These are phyloP conservation scores for Marisa cornuarietis DNA, from an alignment of 1,140 invertebrate genomes.

Conservation along the genomic window DNA sequence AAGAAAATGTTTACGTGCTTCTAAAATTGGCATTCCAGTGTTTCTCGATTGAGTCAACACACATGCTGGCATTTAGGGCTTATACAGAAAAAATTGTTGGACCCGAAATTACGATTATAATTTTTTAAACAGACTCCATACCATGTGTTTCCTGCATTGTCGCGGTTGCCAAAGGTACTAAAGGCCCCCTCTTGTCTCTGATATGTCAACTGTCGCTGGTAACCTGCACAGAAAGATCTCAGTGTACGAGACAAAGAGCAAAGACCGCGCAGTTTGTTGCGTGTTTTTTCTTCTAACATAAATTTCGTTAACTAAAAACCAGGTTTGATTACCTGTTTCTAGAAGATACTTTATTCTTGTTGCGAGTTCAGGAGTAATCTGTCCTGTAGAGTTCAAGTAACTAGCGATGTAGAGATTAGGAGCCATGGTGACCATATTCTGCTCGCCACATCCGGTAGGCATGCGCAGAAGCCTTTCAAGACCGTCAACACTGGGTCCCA, in stretches of 20 bases:
- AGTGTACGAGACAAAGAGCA: no score
- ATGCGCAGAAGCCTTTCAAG: conserved; percentile 75
- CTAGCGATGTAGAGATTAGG: conserved; percentile 87
- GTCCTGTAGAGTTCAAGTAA: conserved; percentile 72
- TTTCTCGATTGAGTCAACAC: no score
- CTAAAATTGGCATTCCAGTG: no score
- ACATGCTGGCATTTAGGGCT: no score
- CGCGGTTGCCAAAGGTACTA: conserved; percentile 87
- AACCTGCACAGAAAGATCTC: conserved; percentile 69
- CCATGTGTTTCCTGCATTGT: conserved; percentile 89
- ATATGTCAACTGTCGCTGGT: conserved; percentile 93
- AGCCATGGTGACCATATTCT: conserved; percentile 91
- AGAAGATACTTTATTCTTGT: neutral
- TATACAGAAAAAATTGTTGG: no score
- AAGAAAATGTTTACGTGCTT: no score
- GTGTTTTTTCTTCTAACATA: no score
- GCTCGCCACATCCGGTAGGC: conserved; percentile 92
- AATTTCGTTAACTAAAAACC: no score
- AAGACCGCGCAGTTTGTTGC: no score
- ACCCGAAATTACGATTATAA: no score
- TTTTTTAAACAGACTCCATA: neutral
- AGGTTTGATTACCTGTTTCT: no score
- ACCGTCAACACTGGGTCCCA: conserved; percentile 53
- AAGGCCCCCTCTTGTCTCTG: conserved; percentile 91
- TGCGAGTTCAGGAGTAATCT: neutral